Evolutionary conservation across 2,113 vertebrate species (phyloP).

Genomic region (Indri indri): DNA sequence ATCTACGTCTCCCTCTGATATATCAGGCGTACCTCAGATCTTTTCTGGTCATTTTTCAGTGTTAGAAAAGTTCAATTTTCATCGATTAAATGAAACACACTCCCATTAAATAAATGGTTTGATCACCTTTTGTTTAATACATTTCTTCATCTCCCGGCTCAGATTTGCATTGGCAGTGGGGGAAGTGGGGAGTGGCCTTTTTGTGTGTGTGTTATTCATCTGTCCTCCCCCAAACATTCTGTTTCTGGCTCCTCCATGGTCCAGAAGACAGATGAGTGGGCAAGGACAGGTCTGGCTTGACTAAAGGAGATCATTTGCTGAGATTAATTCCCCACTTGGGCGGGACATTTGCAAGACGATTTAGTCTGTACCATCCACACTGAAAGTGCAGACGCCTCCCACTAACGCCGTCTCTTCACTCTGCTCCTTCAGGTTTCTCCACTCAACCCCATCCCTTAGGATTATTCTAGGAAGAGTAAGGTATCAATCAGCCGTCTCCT

Average conservation of each 20-base stretch:
- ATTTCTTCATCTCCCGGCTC: background rate
- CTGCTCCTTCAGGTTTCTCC: background rate
- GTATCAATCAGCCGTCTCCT: background rate
- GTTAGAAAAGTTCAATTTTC: background rate
- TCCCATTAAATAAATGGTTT: background rate
- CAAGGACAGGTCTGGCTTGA: background rate
- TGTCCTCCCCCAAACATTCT: background rate
- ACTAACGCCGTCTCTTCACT: background rate
- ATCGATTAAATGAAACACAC: background rate
- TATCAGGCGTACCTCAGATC: background rate
- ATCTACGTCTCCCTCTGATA: background rate
- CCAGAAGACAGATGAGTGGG: background rate
- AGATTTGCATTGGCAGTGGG: background rate
- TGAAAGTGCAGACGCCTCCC: background rate
- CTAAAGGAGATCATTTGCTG: background rate
- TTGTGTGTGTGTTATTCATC: background rate
- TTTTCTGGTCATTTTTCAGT: background rate
- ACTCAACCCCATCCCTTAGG: background rate
- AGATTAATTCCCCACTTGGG: background rate
- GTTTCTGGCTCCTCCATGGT: background rate
- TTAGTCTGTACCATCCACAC: background rate
- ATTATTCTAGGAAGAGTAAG: background rate
- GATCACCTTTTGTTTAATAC: background rate
- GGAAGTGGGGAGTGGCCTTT: background rate
- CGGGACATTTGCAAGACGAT: background rate